Evolutionary conservation across 2,113 vertebrate species (phyloP).

Genomic region (Brachypodius melanocephalos): DNA sequence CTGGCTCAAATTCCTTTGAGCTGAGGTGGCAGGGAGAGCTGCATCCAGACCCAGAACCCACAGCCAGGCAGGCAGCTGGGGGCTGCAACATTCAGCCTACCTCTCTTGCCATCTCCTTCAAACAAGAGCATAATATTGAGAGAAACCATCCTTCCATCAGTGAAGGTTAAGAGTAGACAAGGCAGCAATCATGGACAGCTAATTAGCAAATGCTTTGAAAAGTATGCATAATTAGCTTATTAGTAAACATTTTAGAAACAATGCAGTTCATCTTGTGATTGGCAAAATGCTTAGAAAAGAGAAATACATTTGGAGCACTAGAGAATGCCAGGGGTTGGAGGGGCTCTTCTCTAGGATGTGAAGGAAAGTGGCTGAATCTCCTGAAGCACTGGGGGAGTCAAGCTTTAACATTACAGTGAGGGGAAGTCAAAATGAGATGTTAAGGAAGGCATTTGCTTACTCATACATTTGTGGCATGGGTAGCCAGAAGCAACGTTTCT

Average conservation of each 20-base stretch:
- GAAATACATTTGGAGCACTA: background rate
- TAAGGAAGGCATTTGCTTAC: constrained; percentile 47
- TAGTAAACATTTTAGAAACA: constrained; percentile 47
- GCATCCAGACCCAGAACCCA: background rate
- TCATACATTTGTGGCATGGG: background rate
- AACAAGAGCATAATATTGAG: background rate
- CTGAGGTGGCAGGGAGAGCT: background rate
- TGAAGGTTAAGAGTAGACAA: constrained; percentile 63
- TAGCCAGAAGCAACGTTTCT: constrained; percentile 46
- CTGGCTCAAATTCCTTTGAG: background rate
- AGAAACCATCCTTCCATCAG: constrained; percentile 13
- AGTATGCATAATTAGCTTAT: constrained; percentile 42
- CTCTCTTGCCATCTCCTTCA: background rate
- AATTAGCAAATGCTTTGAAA: constrained; percentile 51
- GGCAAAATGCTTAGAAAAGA: constrained; percentile 25
- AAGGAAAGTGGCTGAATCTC: background rate
- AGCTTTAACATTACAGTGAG: background rate
- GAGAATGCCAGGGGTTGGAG: background rate
- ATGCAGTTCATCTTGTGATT: constrained; percentile 42
- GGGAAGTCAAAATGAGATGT: constrained; percentile 26
- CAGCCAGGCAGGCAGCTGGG: background rate
- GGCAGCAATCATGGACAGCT: constrained; percentile 56
- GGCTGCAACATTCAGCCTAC: background rate
- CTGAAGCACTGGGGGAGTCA: background rate
- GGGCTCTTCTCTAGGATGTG: background rate